phyloP scores from a whole-genome alignment of 2,797 vertebrate species.

The Siniperca obscura region DNA sequence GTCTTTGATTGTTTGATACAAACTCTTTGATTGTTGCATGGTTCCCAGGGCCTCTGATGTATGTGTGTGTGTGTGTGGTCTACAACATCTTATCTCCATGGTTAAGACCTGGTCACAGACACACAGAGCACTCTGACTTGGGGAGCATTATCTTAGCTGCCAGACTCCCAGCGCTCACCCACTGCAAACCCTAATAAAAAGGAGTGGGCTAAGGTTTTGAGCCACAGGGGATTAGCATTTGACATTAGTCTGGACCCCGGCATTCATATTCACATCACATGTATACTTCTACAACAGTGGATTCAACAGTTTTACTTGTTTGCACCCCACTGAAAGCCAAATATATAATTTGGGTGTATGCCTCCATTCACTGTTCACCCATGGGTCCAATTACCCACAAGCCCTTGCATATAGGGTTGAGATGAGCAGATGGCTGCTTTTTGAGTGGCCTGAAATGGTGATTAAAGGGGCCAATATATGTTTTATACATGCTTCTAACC shows the following conservation, averaged over 20 bases:
- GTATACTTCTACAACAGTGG: slow-evolving; percentile 32
- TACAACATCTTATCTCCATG: slow-evolving; percentile 75
- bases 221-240: slow-evolving; percentile 81
- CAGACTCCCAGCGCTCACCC: slow-evolving; percentile 77
- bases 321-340: slow-evolving; percentile 48
- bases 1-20: slow-evolving; percentile 54
- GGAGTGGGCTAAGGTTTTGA: slow-evolving; percentile 68
- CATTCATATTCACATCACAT: slow-evolving; percentile 71
- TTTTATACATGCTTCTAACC: slow-evolving; percentile 43
- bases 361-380: slow-evolving; percentile 56
- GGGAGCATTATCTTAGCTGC: slow-evolving; percentile 81
- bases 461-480: slow-evolving; percentile 57
- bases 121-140: slow-evolving; percentile 64
- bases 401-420: slow-evolving; percentile 54
- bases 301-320: slow-evolving; percentile 55
- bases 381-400: slow-evolving; percentile 75
- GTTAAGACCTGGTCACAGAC: slow-evolving; percentile 74
- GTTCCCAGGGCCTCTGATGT: slow-evolving; percentile 73
- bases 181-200: slow-evolving; percentile 73
- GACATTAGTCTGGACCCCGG: slow-evolving; percentile 73
- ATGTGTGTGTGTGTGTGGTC: slow-evolving; percentile 54
- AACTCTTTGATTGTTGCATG: slow-evolving; percentile 74
- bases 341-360: slow-evolving; percentile 43
- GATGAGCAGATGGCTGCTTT: slow-evolving; percentile 69
- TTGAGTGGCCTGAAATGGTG: slow-evolving; percentile 56